phyloP scores from a whole-genome alignment of 2,113 vertebrate species.

The Mus pahari region DNA sequence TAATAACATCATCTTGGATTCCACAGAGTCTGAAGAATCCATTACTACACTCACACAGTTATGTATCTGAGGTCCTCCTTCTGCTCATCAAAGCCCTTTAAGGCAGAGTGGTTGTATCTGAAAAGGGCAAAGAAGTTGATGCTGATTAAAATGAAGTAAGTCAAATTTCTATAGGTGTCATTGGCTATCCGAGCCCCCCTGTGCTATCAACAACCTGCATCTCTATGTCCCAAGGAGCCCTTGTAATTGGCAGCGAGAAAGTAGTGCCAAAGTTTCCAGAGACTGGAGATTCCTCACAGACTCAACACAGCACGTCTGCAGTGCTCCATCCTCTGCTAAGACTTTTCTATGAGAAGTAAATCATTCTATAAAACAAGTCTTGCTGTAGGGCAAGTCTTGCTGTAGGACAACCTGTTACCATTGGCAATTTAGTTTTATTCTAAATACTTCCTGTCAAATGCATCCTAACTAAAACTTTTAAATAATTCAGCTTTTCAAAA shows the following conservation, averaged over 20 bases:
- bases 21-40: background rate
- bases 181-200: background rate
- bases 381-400: constrained; percentile 1
- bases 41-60: background rate
- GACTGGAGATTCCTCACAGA: background rate
- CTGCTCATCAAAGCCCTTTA: background rate
- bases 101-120: background rate
- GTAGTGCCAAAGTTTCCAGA: background rate
- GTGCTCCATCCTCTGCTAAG: background rate
- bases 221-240: background rate
- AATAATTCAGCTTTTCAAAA: background rate
- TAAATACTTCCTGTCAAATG: constrained; percentile 26
- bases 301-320: background rate
- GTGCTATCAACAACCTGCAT: background rate
- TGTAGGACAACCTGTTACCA: background rate
- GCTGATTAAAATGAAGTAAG: background rate
- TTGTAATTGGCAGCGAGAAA: background rate
- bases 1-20: background rate
- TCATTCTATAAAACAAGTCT: constrained; percentile 22
- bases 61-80: background rate
- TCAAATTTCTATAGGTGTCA: background rate
- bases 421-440: constrained; percentile 4
- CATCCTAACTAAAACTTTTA: constrained; percentile 5
- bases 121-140: background rate
- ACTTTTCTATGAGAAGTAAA: background rate